Evolutionary conservation across 2,797 vertebrate species (phyloP), one percentile per base, ranked within the genome.

Genomic region (Malurus leucopterus): DNA sequence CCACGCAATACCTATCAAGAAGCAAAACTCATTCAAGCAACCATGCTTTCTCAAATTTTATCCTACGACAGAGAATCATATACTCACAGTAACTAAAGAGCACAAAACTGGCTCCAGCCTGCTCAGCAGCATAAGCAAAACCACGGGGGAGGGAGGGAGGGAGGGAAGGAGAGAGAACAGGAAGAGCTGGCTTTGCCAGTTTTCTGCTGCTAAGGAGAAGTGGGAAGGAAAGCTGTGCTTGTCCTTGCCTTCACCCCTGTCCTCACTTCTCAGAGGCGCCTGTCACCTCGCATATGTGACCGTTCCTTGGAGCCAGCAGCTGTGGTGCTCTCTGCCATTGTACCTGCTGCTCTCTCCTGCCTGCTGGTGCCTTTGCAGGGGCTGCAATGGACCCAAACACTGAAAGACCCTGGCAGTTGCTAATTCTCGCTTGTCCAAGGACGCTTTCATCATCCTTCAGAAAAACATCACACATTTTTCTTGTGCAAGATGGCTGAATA

Each of bases 131-230:
- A 84, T 87, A 84, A 89, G 80, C 74, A 89, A 88, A 94, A 76
- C 74, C 90, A 71, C 55, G 5, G 82, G 41, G 61, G 75, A 70
- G 85, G 55, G 36, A 15, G 85, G 55, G 36, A 15, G 61, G 36
- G 36, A 36, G 36, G 36, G 36, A 36, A 36, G 21, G 30, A 54
- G 44, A 58, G 47, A 40, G 81, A 88, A 78, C 70, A 84, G 81
- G 81, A 89, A 58, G 61, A 53, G 70, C 59, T 88, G 73, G 68
- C 53, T 86, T 73, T 93, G 89, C 70, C 83, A 86, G 80, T 93
- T 93, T 93, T 30, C 87, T 88, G 70, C 91, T 88, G 89, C 89
- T 92, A n/a, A 62, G 72, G 76, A 89, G 91, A 80, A 80, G 67
- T 20, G 38, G 70, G 70, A 92, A 88, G 77, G 43, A 75, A 92